Evolutionary conservation across 2,888 invertebrate species (phyloP).

Genomic region (Seira musarum): DNA sequence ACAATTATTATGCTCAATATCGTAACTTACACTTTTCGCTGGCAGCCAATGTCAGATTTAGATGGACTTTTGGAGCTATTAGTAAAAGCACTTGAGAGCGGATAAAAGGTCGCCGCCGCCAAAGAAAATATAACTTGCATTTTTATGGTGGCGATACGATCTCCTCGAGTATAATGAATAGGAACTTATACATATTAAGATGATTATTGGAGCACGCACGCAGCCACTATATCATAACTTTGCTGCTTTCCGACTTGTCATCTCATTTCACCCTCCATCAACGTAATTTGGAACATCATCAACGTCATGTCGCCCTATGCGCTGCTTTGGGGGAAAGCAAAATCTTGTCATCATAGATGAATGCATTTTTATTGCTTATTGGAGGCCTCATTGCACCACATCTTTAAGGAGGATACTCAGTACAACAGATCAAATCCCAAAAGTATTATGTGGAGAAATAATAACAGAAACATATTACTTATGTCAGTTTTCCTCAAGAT

Average conservation of each 20-base stretch:
- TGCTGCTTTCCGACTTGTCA: constrained; percentile 27
- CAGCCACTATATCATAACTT: neutral
- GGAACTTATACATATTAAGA: neutral
- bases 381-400: constrained; percentile 11
- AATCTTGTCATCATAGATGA: constrained; percentile 41
- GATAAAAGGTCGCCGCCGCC: neutral
- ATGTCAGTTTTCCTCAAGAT: too few species aligned
- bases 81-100: constrained; percentile 36
- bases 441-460: too few species aligned
- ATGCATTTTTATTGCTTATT: constrained; percentile 47
- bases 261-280: constrained; percentile 28
- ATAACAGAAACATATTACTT: too few species aligned
- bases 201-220: neutral
- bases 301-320: too few species aligned
- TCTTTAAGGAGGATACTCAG: neutral
- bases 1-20: constrained; percentile 39
- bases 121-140: too few species aligned
- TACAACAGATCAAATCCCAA: too few species aligned
- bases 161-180: neutral
- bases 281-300: constrained; percentile 18
- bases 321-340: neutral
- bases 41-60: constrained; percentile 23
- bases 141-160: constrained; percentile 20
- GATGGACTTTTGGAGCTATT: constrained; percentile 38
- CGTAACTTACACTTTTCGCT: constrained; percentile 42